Evolutionary conservation across 2,113 vertebrate genomes (phyloP).

Genomic region (Asarcornis scutulata): DNA sequence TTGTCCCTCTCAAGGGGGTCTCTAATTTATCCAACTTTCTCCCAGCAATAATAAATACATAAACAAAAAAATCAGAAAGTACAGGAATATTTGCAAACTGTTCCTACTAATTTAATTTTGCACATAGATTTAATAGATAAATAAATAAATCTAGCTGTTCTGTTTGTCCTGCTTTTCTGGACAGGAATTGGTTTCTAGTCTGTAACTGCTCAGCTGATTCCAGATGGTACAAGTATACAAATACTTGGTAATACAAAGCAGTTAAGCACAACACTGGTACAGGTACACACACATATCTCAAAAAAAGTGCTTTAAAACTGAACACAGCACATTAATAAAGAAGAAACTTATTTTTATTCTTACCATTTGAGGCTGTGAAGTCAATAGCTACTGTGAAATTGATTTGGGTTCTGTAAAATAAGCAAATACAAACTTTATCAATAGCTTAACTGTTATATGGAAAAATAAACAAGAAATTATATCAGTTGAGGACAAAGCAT

Average conservation of each 20-base stretch:
- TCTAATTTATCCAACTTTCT: not conserved
- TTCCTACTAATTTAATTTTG: not conserved
- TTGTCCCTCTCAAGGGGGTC: not conserved
- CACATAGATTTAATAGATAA: not conserved
- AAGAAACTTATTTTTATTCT: slow-evolving; percentile 65
- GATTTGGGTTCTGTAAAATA: slow-evolving; percentile 92
- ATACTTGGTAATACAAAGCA: not conserved
- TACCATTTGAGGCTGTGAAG: slow-evolving; percentile 98
- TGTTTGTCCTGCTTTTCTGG: not conserved
- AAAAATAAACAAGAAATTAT: not conserved
- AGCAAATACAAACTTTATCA: slow-evolving; percentile 63
- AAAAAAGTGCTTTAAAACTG: not conserved
- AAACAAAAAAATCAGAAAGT: not conserved
- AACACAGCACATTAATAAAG: not conserved
- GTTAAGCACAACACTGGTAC: not conserved
- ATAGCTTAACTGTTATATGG: not conserved
- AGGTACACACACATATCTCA: not conserved
- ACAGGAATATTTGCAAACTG: not conserved
- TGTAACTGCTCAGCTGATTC: not conserved
- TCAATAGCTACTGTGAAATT: slow-evolving; percentile 99
- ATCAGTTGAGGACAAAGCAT: slow-evolving; percentile 1
- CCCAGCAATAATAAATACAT: not conserved
- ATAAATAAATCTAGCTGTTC: not conserved
- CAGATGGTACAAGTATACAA: not conserved
- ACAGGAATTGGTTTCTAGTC: not conserved